Evolutionary conservation across 2,888 invertebrate species (phyloP).

Genomic region (Leucophenga montana): DNA sequence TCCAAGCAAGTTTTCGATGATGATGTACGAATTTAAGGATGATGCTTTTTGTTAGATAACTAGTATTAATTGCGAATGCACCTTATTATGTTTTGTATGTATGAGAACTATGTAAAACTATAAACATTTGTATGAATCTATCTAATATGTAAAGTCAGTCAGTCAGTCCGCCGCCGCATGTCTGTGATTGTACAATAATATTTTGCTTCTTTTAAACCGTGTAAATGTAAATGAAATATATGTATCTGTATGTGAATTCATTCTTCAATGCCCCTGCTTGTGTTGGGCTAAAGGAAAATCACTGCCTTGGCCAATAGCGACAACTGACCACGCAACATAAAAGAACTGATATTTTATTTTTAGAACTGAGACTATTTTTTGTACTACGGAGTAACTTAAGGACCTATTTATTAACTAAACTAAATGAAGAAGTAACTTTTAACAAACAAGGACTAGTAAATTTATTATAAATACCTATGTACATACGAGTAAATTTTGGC

Average conservation of each 20-base stretch:
- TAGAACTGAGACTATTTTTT: constrained; percentile 61
- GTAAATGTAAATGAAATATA: constrained; percentile 3
- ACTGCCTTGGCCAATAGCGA: constrained; percentile 53
- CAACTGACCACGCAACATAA: constrained; percentile 49
- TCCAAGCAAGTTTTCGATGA: no score
- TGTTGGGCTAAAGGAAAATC: constrained; percentile 45
- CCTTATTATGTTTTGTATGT: neutral
- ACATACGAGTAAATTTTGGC: no score
- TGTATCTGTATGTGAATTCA: constrained; percentile 26
- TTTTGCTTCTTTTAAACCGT: constrained; percentile 3
- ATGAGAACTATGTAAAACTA: constrained; percentile 19
- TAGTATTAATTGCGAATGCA: neutral
- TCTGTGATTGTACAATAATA: constrained; percentile 43
- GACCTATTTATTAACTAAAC: constrained; percentile 6
- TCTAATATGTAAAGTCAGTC: constrained; percentile 19
- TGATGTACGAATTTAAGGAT: neutral
- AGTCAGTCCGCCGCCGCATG: constrained; percentile 38
- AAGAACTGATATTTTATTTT: constrained; percentile 64
- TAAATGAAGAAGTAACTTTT: neutral
- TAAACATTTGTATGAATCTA: constrained; percentile 16
- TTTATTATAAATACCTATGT: neutral
- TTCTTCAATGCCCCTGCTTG: constrained; percentile 31
- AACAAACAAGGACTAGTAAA: constrained; percentile 11
- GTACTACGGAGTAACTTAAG: constrained; percentile 11
- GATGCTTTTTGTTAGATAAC: neutral